Percentiles rank a stretch among this genome's conserved stretches.
phyloP scores from a whole-genome alignment of 2,888 invertebrate genomes.

The Sarcophaga caerulescens region DNA sequence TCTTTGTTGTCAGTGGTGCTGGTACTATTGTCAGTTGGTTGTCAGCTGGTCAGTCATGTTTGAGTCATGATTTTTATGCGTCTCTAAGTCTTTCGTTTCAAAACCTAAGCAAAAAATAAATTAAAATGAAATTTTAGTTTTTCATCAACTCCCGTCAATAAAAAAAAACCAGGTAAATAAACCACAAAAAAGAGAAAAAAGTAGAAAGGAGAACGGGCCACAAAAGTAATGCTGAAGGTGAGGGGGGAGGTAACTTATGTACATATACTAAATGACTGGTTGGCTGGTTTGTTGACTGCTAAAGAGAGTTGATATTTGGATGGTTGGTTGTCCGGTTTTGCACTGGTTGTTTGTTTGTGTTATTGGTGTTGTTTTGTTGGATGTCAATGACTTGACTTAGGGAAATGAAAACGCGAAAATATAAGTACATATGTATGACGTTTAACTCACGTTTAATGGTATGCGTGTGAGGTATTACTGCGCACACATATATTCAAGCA shows the following conservation, averaged over 20 bases:
- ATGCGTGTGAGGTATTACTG: neutral
- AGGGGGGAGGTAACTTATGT: neutral
- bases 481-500: neutral
- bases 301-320: conserved; percentile 2
- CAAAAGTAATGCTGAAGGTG: neutral
- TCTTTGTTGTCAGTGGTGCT: neutral
- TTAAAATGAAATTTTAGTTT: neutral
- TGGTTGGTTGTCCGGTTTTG: conserved; percentile 47
- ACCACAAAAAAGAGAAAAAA: neutral
- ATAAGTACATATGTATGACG: neutral
- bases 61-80: conserved; percentile 54
- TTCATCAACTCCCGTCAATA: neutral
- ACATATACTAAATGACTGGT: conserved; percentile 11
- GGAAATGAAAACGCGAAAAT: neutral
- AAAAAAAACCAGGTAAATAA: conserved; percentile 12
- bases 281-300: conserved; percentile 20
- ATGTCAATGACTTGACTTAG: conserved; percentile 53
- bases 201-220: conserved; percentile 13
- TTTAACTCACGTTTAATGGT: neutral
- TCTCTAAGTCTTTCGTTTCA: conserved; percentile 52
- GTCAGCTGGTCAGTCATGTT: conserved; percentile 61
- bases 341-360: neutral
- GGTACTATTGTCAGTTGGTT: conserved; percentile 34
- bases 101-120: conserved; percentile 49
- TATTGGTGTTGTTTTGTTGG: neutral